Evolutionary conservation across 2,888 invertebrate species (phyloP), one percentile per base, ranked within the genome.

Genomic region (Phengaris arion): DNA sequence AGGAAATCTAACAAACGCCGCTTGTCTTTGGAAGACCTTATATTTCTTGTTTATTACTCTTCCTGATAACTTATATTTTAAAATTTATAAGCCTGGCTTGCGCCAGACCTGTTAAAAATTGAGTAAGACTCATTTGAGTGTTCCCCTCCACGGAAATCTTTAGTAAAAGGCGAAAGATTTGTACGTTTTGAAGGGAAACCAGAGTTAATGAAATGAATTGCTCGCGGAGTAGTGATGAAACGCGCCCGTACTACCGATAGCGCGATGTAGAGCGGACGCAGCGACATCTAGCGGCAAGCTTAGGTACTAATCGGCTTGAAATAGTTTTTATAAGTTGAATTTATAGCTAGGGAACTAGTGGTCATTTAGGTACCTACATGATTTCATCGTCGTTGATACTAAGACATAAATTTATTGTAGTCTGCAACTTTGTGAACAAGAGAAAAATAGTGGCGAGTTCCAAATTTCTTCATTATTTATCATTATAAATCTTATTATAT

Each of bases 141-240:
- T 93, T 92, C 95, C 95, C 94, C 95, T 95, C 95, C 95, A 95
- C 95, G 95, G 95, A 95, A 95, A 96, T 95, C 95, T 95, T 95
- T 95, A 96, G 95, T 95, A 95, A 96, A 95, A 95, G 95, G 95
- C 95, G 95, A 96, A 96, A 95, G 95, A 95, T 96, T 95, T 96
- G 94, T 95, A 86, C 95, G 95, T 81, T 77, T 78, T 80, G 79
- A 81, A 80, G 80, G 79, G 78, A 80, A 80, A 79, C 79, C 79
- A 80, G 79, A 80, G 78, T 78, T 70, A 22, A 0, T 15, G 0
- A 4, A 0, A 5, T 0, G 4, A 2, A 4, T 9, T 22, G 59
- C 8, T 59, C 22, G 59, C 22, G 3, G 59, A 22, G 22, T 59
- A 59, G 22, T 59, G 22, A 22, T 15, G 9, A 59, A 15, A 46